Percentiles rank a stretch among this genome's conserved stretches.
Conservation (phyloP, 2,113 vertebrate genomes). For the Connochaetes taurinus region DNA sequence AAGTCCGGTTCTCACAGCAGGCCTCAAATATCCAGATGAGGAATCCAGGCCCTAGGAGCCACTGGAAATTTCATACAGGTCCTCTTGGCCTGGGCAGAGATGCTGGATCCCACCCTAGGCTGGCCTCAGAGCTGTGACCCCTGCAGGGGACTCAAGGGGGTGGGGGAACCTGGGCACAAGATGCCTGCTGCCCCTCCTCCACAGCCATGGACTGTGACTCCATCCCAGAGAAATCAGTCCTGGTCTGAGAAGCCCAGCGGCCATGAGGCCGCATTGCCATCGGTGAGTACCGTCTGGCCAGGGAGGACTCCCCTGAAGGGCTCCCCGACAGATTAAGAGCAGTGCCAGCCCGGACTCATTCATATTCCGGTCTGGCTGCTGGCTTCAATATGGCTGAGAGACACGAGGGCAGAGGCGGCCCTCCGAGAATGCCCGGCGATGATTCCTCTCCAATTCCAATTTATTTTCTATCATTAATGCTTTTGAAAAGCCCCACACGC, state of each 20-base stretch:
- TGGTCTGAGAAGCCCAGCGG: not conserved
- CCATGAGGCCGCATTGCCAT: fast-evolving
- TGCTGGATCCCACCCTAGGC: not conserved
- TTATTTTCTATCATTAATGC: slow-evolving; percentile 83
- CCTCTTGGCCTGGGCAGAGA: not conserved
- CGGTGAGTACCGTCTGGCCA: not conserved
- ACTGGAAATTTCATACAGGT: not conserved
- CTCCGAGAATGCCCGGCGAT: slow-evolving; percentile 75
- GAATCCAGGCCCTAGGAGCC: not conserved
- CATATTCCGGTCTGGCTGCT: slow-evolving; percentile 71
- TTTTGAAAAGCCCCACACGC: slow-evolving; percentile 74
- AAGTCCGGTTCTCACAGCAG: not conserved
- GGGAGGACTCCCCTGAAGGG: slow-evolving; percentile 19
- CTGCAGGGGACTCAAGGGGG: not conserved
- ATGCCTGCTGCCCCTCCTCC: not conserved
- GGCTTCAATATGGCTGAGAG: slow-evolving; percentile 74
- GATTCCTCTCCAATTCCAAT: slow-evolving; percentile 78
- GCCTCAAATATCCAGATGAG: not conserved
- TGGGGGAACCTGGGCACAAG: fast-evolving
- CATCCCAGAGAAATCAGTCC: not conserved
- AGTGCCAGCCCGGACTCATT: slow-evolving; percentile 63
- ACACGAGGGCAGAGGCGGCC: slow-evolving; percentile 68
- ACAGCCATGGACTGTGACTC: not conserved
- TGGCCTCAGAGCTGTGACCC: not conserved
- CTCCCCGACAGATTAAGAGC: slow-evolving; percentile 50